Percentiles rank a stretch among this genome's conserved stretches.
These are phyloP conservation scores for Leucophenga varia DNA, from an alignment of 1,140 invertebrate genomes.

Conservation along the genomic window DNA sequence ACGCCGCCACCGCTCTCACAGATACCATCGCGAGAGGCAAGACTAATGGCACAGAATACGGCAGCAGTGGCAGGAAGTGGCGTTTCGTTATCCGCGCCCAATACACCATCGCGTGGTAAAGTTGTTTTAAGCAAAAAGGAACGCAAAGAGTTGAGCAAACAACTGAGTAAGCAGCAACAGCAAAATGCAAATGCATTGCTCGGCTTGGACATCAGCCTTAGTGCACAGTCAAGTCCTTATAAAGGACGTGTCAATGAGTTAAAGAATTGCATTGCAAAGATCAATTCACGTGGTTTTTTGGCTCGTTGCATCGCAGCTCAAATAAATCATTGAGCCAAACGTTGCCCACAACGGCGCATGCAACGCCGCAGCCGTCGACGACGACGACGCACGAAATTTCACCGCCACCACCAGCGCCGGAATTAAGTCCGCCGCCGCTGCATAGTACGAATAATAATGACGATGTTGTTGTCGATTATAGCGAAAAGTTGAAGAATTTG, in stretches of 20 bases:
- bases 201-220: constrained; percentile 23
- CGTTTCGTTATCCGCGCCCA: constrained; percentile 40
- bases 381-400: constrained; percentile 37
- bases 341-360: no score
- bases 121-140: constrained; percentile 54
- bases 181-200: constrained; percentile 2
- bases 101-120: constrained; percentile 47
- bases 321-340: constrained; percentile 35
- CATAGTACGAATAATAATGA: constrained; percentile 46
- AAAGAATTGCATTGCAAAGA: constrained; percentile 48
- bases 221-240: constrained; percentile 43
- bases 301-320: constrained; percentile 40
- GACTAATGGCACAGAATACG: constrained; percentile 18
- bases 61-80: no score
- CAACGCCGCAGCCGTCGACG: constrained; percentile 7
- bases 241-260: constrained; percentile 51
- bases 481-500: constrained; percentile 48
- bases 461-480: constrained; percentile 37
- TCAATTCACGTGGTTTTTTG: constrained; percentile 37
- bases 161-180: constrained; percentile 20
- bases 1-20: constrained; percentile 49
- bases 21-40: constrained; percentile 37
- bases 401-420: constrained; percentile 39
- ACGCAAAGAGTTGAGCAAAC: constrained; percentile 49
- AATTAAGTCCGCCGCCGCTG: not conserved